phyloP scores from a whole-genome alignment of 2,888 invertebrate species.

The Sesia apiformis region DNA sequence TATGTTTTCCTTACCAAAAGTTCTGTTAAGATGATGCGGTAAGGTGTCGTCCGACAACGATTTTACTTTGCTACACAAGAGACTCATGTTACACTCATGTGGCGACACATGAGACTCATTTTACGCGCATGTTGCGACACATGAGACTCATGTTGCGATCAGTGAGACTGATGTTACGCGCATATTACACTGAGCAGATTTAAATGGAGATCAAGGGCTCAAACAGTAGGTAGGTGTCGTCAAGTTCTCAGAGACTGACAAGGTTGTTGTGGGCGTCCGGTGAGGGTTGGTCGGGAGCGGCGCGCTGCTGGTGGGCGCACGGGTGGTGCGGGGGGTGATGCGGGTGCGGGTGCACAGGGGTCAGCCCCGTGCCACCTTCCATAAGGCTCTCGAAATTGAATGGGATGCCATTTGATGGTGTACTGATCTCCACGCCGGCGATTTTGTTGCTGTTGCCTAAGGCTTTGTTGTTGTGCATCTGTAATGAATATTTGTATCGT shows the following conservation, averaged over 20 bases:
- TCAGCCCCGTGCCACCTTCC: constrained; percentile 94
- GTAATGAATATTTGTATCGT: constrained; percentile 13
- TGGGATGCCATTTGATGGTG: constrained; percentile 89
- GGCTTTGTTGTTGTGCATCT: constrained; percentile 66
- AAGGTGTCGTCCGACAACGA: no score
- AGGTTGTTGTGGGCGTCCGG: constrained; percentile 85
- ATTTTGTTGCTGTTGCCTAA: constrained; percentile 74
- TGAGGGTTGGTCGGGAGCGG: constrained; percentile 80
- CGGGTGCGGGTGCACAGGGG: constrained; percentile 80
- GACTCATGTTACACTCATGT: no score
- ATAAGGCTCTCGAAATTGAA: constrained; percentile 95
- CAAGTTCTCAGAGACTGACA: constrained; percentile 83
- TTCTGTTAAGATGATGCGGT: no score
- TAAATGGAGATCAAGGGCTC: constrained; percentile 5
- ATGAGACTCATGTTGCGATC: no score
- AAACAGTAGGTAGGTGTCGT: constrained; percentile 22
- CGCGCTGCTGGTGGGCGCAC: constrained; percentile 85
- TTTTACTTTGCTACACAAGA: no score
- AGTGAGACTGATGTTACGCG: no score
- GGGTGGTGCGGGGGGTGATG: constrained; percentile 78
- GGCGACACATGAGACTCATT: no score
- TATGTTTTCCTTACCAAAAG: no score
- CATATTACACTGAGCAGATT: no score
- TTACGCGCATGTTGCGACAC: no score
- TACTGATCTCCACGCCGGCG: constrained; percentile 88